phyloP scores from a whole-genome alignment of 2,113 vertebrate genomes.

The Triplophysa siluroides region DNA sequence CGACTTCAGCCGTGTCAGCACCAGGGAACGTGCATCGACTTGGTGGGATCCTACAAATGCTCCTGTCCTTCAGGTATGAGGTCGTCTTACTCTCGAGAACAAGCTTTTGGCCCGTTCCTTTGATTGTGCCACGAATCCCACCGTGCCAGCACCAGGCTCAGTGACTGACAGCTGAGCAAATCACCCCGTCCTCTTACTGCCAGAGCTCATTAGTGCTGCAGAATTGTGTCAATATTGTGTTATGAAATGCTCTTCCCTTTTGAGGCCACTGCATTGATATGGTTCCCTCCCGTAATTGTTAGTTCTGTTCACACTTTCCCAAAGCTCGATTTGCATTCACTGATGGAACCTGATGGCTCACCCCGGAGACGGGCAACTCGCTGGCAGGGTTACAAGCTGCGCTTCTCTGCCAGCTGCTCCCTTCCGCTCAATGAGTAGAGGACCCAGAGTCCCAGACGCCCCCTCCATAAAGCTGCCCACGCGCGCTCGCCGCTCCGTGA shows the following conservation, averaged over 20 bases:
- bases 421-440: constrained; percentile 49
- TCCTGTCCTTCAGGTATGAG: constrained; percentile 76
- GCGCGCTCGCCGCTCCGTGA: background rate
- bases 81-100: background rate
- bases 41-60: constrained; percentile 72
- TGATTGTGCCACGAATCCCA: constrained; percentile 19
- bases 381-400: constrained; percentile 54
- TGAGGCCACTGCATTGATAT: constrained; percentile 55
- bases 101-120: background rate
- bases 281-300: constrained; percentile 63
- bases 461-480: constrained; percentile 26
- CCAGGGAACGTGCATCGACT: constrained; percentile 72
- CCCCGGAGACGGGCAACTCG: constrained; percentile 48
- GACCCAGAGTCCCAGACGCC: constrained; percentile 34
- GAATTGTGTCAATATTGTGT: constrained; percentile 65
- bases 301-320: constrained; percentile 59
- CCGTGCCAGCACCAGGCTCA: constrained; percentile 10
- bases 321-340: constrained; percentile 64
- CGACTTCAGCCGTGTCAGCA: constrained; percentile 73
- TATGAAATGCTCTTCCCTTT: constrained; percentile 55
- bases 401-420: constrained; percentile 58
- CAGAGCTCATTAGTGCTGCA: constrained; percentile 55
- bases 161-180: constrained; percentile 66
- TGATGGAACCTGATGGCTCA: constrained; percentile 56
- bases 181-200: constrained; percentile 49